Percentiles rank a stretch among this genome's conserved stretches.
Evolutionary conservation across 2,888 invertebrate species (phyloP).

Genomic region (Drosophila falleni): DNA sequence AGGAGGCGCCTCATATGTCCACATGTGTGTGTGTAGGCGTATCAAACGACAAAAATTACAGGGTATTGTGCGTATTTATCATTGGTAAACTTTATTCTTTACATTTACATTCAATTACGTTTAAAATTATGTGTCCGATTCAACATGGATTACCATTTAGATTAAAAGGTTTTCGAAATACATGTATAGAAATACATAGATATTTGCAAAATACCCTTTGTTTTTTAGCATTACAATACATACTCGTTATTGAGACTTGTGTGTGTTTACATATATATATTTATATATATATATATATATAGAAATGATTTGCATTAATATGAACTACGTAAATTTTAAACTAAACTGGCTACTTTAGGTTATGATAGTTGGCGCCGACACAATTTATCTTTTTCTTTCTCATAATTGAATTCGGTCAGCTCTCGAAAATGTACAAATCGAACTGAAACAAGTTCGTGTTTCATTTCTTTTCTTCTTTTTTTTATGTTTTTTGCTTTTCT

Average conservation of each 20-base stretch:
- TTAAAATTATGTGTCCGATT: constrained; percentile 71
- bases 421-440: constrained; percentile 58
- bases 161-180: constrained; percentile 25
- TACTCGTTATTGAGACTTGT: constrained; percentile 12
- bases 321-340: constrained; percentile 67
- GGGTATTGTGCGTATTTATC: constrained; percentile 56
- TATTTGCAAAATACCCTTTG: constrained; percentile 1
- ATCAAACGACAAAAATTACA: not conserved
- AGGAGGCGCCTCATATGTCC: constrained; percentile 13
- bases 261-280: constrained; percentile 17
- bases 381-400: constrained; percentile 13
- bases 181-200: constrained; percentile 8
- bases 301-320: constrained; percentile 61
- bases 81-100: constrained; percentile 79
- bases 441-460: constrained; percentile 22
- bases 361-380: constrained; percentile 43
- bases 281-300: constrained; percentile 27
- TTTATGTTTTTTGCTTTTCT: not conserved
- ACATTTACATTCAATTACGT: constrained; percentile 69
- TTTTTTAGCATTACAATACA: constrained; percentile 18
- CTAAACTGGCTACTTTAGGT: constrained; percentile 75
- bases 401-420: constrained; percentile 21
- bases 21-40: not conserved
- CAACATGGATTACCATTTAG: constrained; percentile 47
- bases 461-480: not conserved